Evolutionary conservation across 2,797 vertebrate species (phyloP).

Genomic region (Eulemur rubriventer): DNA sequence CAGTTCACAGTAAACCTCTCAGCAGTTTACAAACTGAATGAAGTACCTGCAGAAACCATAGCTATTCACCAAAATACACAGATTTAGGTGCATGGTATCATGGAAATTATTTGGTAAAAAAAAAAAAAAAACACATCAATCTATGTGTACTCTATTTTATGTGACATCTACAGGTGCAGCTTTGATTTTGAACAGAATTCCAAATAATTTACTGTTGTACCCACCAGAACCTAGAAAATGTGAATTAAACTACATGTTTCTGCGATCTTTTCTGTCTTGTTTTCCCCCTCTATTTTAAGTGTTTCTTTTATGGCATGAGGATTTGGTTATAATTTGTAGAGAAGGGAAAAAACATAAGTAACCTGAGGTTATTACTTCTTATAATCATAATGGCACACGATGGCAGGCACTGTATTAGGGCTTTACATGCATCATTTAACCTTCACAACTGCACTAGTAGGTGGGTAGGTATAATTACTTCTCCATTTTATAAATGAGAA

Average conservation of each 20-base stretch:
- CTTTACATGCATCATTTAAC: background rate
- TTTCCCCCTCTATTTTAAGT: background rate
- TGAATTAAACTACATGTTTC: slow-evolving; percentile 82
- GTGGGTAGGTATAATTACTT: background rate
- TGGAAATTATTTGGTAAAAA: background rate
- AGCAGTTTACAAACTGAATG: background rate
- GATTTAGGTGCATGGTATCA: background rate
- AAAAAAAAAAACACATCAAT: background rate
- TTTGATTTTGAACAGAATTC: slow-evolving; percentile 68
- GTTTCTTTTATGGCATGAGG: background rate
- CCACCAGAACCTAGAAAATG: slow-evolving; percentile 68
- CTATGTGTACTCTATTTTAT: background rate
- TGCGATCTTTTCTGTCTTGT: slow-evolving; percentile 52
- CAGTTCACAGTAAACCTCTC: slow-evolving; percentile 4
- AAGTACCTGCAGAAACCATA: background rate
- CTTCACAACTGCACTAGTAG: background rate
- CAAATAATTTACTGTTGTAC: slow-evolving; percentile 72
- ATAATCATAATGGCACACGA: background rate
- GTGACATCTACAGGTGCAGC: background rate
- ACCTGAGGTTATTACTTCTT: background rate
- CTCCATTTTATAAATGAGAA: background rate
- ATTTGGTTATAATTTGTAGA: background rate
- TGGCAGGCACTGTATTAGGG: background rate
- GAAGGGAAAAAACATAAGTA: background rate
- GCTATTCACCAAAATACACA: background rate